These are phyloP conservation scores for Glyphotaelius pellucidus DNA, from an alignment of 2,888 invertebrate species.

Conservation along the genomic window DNA sequence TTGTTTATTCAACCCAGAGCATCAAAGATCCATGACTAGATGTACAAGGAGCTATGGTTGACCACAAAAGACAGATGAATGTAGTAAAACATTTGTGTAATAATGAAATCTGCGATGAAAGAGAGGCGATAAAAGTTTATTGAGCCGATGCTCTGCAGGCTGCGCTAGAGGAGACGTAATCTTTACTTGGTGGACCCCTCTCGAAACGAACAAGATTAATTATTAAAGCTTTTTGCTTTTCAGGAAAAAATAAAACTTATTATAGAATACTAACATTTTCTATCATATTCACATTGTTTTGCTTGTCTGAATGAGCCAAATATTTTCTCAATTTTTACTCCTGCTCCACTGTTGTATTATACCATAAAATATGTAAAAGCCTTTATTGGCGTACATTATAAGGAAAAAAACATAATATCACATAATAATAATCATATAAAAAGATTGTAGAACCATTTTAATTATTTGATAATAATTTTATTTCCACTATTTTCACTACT, in stretches of 20 bases:
- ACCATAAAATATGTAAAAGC: too few species aligned
- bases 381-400: too few species aligned
- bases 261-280: neutral
- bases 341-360: too few species aligned
- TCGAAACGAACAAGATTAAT: neutral
- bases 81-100: conserved; percentile 33
- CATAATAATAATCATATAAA: too few species aligned
- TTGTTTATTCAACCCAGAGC: neutral
- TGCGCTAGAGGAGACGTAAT: neutral
- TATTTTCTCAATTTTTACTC: too few species aligned
- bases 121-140: conserved; percentile 29
- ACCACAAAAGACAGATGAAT: conserved; percentile 33
- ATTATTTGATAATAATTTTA: too few species aligned
- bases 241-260: neutral
- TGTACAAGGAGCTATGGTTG: neutral
- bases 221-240: neutral
- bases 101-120: conserved; percentile 31
- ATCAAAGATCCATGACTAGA: neutral
- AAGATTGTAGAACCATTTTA: too few species aligned
- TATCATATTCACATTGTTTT: too few species aligned
- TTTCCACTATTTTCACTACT: too few species aligned
- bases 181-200: neutral
- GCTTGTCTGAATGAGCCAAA: too few species aligned
- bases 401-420: too few species aligned
- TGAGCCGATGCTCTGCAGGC: neutral